A percentile compares a stretch with the other conserved stretches of the same genome.
phyloP scores from a whole-genome alignment of 1,140 invertebrate species.

The Prorops nasuta region DNA sequence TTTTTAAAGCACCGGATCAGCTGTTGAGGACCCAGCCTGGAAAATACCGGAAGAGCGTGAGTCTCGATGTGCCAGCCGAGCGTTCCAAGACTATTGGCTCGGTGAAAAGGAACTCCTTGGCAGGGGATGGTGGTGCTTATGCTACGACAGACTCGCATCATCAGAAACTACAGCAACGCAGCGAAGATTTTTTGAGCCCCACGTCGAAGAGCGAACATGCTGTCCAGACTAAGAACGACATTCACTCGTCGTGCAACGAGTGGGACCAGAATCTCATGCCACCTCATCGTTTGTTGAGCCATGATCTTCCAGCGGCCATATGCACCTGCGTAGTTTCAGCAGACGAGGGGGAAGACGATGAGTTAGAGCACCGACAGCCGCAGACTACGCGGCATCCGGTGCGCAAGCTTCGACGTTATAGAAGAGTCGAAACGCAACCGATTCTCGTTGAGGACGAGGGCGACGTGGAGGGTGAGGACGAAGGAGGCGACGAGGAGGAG shows the following conservation, averaged over 20 bases:
- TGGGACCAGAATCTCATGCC: constrained; percentile 57
- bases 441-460: constrained; percentile 47
- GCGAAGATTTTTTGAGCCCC: constrained; percentile 37
- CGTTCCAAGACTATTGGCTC: constrained; percentile 49
- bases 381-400: constrained; percentile 53
- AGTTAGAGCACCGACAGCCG: constrained; percentile 53
- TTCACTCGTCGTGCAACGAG: constrained; percentile 50
- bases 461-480: constrained; percentile 39
- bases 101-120: constrained; percentile 65
- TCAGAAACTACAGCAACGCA: constrained; percentile 19
- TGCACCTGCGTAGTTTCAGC: constrained; percentile 65
- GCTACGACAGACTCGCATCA: constrained; percentile 18
- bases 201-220: constrained; percentile 45
- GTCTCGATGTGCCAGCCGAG: constrained; percentile 66
- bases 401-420: not conserved
- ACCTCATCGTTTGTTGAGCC: constrained; percentile 50
- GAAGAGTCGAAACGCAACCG: constrained; percentile 36
- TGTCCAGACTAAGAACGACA: constrained; percentile 34
- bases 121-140: constrained; percentile 61
- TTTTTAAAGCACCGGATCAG: constrained; percentile 60
- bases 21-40: constrained; percentile 38
- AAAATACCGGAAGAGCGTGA: constrained; percentile 64
- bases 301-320: constrained; percentile 57
- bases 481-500: constrained; percentile 41
- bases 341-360: constrained; percentile 56